Conservation (phyloP, 92 coral and sea anemone species). For the Paragorgia papillata region DNA sequence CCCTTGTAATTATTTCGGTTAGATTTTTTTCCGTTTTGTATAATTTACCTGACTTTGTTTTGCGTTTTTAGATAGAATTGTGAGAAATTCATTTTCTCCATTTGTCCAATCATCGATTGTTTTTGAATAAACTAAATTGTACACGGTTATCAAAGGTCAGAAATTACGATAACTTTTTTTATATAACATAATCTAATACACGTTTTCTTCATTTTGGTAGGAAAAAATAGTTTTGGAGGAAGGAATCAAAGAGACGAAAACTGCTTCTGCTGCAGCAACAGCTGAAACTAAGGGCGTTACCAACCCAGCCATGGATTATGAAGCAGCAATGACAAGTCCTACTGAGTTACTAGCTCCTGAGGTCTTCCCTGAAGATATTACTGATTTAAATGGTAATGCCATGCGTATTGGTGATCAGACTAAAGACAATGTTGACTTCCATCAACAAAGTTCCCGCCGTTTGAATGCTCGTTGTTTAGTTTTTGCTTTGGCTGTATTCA, state of each 20-base stretch:
- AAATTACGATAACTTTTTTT: background rate
- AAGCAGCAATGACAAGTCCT: constrained; percentile 32
- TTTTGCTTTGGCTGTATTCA: constrained; percentile 60
- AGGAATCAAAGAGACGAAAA: background rate
- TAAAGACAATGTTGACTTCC: background rate
- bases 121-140: background rate
- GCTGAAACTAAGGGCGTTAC: constrained; percentile 11
- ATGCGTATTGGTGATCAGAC: background rate
- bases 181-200: background rate
- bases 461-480: constrained; percentile 4
- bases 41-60: too few relatives aligned
- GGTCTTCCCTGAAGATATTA: constrained; percentile 31
- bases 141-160: too few relatives aligned
- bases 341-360: constrained; percentile 34
- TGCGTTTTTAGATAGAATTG: background rate
- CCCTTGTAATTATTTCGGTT: too few relatives aligned
- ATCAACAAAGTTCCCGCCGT: background rate
- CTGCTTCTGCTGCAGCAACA: background rate
- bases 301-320: constrained; percentile 30
- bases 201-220: constrained; percentile 5
- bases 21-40: too few relatives aligned
- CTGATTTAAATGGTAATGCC: constrained; percentile 38
- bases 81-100: background rate
- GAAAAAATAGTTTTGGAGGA: constrained; percentile 19
- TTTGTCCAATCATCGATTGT: background rate